Percentiles rank a stretch among this genome's conserved stretches.
phyloP scores from a whole-genome alignment of 2,797 vertebrate species.

The Chaenodraco wilsoni region DNA sequence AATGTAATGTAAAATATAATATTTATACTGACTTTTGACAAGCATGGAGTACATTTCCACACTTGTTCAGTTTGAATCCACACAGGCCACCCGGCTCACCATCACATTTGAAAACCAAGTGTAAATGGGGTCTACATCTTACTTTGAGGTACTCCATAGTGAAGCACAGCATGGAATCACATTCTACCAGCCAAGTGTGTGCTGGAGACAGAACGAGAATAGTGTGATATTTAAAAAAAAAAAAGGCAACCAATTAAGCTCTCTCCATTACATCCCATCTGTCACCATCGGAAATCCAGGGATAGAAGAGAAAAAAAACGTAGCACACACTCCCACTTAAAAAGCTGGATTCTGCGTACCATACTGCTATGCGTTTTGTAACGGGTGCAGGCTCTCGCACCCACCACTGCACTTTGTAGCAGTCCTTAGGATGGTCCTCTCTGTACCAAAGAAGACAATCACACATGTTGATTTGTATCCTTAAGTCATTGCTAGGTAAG shows the following conservation, averaged over 20 bases:
- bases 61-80: not conserved
- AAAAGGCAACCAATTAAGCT: conserved; percentile 36
- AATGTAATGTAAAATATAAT: too few relatives aligned
- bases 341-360: too few relatives aligned
- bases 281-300: conserved; percentile 39
- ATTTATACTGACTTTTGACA: too few relatives aligned
- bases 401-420: too few relatives aligned
- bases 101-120: not conserved
- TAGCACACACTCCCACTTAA: not conserved
- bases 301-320: not conserved
- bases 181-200: conserved; percentile 1
- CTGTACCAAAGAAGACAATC: too few relatives aligned
- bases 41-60: too few relatives aligned
- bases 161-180: conserved; percentile 11
- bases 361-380: too few relatives aligned
- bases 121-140: not conserved
- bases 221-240: conserved; percentile 55
- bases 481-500: too few relatives aligned
- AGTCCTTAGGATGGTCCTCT: too few relatives aligned
- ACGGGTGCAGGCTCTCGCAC: too few relatives aligned
- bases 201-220: conserved; percentile 43
- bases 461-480: too few relatives aligned
- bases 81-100: not conserved
- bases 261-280: conserved; percentile 37
- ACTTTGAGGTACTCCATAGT: conserved; percentile 3